Conservation (phyloP, 2,113 vertebrate genomes). For the Noturus placidus region DNA sequence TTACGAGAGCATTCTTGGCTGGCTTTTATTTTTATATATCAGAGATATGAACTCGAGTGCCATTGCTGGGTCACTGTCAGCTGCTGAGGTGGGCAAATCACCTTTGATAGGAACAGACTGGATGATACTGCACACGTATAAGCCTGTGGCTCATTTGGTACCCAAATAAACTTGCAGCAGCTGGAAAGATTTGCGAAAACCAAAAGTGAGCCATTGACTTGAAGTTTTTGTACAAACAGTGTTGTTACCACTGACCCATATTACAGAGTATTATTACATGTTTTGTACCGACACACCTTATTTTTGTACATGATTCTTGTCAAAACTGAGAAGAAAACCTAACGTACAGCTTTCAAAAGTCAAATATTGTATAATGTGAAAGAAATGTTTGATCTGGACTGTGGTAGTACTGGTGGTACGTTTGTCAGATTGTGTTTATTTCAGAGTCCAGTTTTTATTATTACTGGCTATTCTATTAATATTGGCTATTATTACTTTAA, state of each 20-base stretch:
- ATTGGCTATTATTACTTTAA: conserved; percentile 60
- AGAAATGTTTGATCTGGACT: conserved; percentile 29
- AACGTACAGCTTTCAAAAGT: conserved; percentile 42
- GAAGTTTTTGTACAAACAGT: conserved; percentile 47
- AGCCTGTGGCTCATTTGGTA: conserved; percentile 33
- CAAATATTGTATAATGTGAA: conserved; percentile 42
- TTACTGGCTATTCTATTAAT: conserved; percentile 56
- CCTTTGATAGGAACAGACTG: conserved; percentile 50
- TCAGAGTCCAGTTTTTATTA: conserved; percentile 49
- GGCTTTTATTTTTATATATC: conserved; percentile 51
- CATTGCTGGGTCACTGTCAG: conserved; percentile 46
- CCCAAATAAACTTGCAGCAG: conserved; percentile 38
- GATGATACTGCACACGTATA: not conserved
- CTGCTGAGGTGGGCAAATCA: conserved; percentile 44
- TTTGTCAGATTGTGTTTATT: conserved; percentile 54
- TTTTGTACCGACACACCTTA: conserved; percentile 56
- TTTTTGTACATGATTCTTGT: conserved; percentile 51
- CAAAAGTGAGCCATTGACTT: conserved; percentile 36
- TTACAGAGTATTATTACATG: conserved; percentile 58
- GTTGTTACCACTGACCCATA: conserved; percentile 48
- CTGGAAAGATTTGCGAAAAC: conserved; percentile 48
- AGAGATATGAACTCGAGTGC: conserved; percentile 46
- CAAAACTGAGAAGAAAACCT: conserved; percentile 42
- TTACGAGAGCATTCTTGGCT: conserved; percentile 34
- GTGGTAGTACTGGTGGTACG: not conserved